A percentile compares a stretch with the other conserved stretches of the same genome.
Evolutionary conservation across 1,140 invertebrate species (phyloP).

Genomic region (Drusus annulatus): DNA sequence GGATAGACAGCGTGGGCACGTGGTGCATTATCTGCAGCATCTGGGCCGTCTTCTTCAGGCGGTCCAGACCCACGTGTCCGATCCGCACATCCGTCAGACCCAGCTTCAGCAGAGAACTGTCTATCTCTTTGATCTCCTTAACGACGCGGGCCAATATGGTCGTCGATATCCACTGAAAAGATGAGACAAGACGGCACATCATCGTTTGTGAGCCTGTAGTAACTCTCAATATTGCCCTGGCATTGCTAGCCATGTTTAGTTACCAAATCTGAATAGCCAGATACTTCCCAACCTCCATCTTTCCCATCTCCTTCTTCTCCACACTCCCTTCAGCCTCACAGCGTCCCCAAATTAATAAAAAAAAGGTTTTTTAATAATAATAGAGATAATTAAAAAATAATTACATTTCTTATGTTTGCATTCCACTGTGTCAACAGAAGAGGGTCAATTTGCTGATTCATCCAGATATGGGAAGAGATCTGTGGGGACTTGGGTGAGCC

Average conservation of each 20-base stretch:
- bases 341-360: too few species aligned
- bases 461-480: conserved; percentile 72
- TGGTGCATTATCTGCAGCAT: conserved; percentile 73
- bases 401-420: conserved; percentile 77
- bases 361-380: too few species aligned
- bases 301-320: too few species aligned
- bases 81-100: conserved; percentile 81
- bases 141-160: conserved; percentile 82
- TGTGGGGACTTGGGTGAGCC: conserved; percentile 67
- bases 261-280: too few species aligned
- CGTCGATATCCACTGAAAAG: conserved; percentile 82
- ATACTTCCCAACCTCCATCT: too few species aligned
- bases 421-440: conserved; percentile 77
- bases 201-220: too few species aligned
- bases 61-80: conserved; percentile 79
- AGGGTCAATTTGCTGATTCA: conserved; percentile 75
- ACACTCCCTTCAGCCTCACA: too few species aligned
- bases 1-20: conserved; percentile 78
- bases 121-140: conserved; percentile 80
- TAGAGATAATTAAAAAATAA: background rate
- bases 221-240: too few species aligned
- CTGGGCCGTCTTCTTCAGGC: conserved; percentile 79
- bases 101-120: conserved; percentile 76
- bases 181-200: too few species aligned
- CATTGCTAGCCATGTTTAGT: too few species aligned